phyloP scores from a whole-genome alignment of 2,797 vertebrate genomes.

The Psittacula derbiana region DNA sequence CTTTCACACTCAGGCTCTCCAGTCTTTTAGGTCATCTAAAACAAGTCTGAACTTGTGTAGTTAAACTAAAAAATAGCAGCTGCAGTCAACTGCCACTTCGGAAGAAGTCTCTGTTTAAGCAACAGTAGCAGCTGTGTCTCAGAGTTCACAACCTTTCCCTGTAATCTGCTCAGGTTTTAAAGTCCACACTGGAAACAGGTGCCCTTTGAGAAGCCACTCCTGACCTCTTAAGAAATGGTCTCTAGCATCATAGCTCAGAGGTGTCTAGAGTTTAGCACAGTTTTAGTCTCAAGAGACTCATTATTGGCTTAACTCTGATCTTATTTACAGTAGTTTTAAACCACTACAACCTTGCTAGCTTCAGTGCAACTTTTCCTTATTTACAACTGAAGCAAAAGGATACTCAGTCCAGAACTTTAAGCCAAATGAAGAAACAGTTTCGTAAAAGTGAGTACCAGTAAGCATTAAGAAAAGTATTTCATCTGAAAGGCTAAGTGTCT shows the following conservation, averaged over 20 bases:
- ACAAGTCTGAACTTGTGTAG: conserved; percentile 14
- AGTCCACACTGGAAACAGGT: conserved; percentile 42
- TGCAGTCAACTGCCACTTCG: conserved; percentile 1
- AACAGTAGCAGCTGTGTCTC: conserved; percentile 40
- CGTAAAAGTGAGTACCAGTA: background rate
- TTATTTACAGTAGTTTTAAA: conserved; percentile 48
- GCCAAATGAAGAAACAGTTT: background rate
- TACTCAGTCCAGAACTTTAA: background rate
- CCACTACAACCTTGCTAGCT: conserved; percentile 7
- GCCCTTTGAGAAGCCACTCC: conserved; percentile 41
- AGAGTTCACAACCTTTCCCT: conserved; percentile 53
- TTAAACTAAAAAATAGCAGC: conserved; percentile 19
- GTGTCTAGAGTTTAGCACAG: conserved; percentile 24
- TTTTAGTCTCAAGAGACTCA: conserved; percentile 43
- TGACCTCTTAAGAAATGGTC: conserved; percentile 40
- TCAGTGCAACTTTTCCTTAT: conserved; percentile 13
- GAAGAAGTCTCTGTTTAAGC: conserved; percentile 46
- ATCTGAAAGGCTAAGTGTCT: background rate
- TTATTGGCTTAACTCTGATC: conserved; percentile 49
- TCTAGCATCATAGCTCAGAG: conserved; percentile 29
- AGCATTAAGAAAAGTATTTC: background rate
- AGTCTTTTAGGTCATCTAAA: conserved; percentile 4
- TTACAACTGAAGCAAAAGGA: conserved; percentile 2
- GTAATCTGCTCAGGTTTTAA: conserved; percentile 53
- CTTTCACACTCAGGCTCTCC: background rate